Percentiles rank a stretch among this genome's conserved stretches.
These are phyloP conservation scores for Slavum lentiscoides DNA, from an alignment of 2,888 invertebrate genomes.

Conservation along the genomic window DNA sequence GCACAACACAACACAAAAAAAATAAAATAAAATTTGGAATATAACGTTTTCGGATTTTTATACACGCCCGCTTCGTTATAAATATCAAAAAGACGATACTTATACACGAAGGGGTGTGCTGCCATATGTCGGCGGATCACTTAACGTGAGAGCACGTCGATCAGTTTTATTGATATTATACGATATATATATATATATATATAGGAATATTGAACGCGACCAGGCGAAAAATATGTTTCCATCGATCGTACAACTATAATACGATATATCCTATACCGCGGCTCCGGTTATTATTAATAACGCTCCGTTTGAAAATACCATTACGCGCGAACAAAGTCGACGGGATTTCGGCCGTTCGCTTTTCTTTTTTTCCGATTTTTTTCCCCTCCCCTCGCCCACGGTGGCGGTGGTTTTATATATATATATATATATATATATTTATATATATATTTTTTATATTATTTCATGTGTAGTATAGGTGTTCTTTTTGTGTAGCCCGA, in stretches of 20 bases:
- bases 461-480: background rate
- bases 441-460: too few relatives aligned
- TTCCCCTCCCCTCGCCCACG: too few relatives aligned
- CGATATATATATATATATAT: background rate
- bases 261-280: background rate
- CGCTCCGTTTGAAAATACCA: constrained; percentile 48
- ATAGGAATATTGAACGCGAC: constrained; percentile 13
- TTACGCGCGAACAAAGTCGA: constrained; percentile 21
- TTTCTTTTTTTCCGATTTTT: constrained; percentile 15
- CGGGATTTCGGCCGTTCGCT: constrained; percentile 35
- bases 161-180: constrained; percentile 5
- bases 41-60: too few relatives aligned
- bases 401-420: constrained; percentile 6
- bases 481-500: background rate
- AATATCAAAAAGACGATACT: too few relatives aligned
- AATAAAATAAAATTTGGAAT: too few relatives aligned
- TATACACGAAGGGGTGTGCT: background rate
- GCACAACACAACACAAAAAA: too few relatives aligned
- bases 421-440: background rate
- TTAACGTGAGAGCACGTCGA: background rate
- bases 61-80: too few relatives aligned
- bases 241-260: constrained; percentile 35
- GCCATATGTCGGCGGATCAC: constrained; percentile 7
- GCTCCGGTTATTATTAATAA: constrained; percentile 34
- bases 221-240: constrained; percentile 44